A percentile compares a stretch with the other conserved stretches of the same genome.
phyloP scores from a whole-genome alignment of 2,888 invertebrate species.

The Rhorus exstirpatorius region DNA sequence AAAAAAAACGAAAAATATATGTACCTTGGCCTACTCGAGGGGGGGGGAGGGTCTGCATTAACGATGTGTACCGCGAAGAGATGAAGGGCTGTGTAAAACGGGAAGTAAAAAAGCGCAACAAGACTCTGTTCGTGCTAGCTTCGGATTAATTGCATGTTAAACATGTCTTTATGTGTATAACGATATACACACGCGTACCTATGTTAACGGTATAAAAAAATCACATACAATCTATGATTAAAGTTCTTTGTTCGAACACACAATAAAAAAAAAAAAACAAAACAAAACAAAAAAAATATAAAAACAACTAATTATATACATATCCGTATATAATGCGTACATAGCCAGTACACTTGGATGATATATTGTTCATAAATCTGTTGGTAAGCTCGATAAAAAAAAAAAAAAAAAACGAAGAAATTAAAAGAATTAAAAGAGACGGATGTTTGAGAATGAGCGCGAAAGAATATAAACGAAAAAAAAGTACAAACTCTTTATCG shows the following conservation, averaged over 20 bases:
- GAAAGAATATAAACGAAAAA: constrained; percentile 10
- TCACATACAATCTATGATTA: constrained; percentile 80
- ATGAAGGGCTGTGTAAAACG: constrained; percentile 79
- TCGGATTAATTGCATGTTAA: constrained; percentile 86
- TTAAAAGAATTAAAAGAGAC: constrained; percentile 23
- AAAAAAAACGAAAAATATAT: constrained; percentile 7
- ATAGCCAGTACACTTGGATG: constrained; percentile 79
- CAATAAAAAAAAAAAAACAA: constrained; percentile 74
- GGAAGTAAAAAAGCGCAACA: constrained; percentile 85
- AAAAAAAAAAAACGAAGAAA: constrained; percentile 6
- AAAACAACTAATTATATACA: constrained; percentile 80
- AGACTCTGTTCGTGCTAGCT: constrained; percentile 84
- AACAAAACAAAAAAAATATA: constrained; percentile 40
- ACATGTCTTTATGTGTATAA: constrained; percentile 82
- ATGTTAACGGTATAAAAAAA: constrained; percentile 82
- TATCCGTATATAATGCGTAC: constrained; percentile 83
- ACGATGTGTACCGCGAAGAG: constrained; percentile 60
- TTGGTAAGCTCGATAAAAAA: constrained; percentile 66
- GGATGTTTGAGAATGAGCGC: constrained; percentile 42
- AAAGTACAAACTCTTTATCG: neutral
- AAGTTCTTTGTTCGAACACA: constrained; percentile 84
- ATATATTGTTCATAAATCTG: constrained; percentile 66
- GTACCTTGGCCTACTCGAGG: constrained; percentile 39
- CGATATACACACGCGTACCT: constrained; percentile 80
- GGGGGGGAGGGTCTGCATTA: constrained; percentile 45